These are phyloP conservation scores for Bubo blakistoni DNA, from an alignment of 2,113 vertebrate species.

Conservation along the genomic window DNA sequence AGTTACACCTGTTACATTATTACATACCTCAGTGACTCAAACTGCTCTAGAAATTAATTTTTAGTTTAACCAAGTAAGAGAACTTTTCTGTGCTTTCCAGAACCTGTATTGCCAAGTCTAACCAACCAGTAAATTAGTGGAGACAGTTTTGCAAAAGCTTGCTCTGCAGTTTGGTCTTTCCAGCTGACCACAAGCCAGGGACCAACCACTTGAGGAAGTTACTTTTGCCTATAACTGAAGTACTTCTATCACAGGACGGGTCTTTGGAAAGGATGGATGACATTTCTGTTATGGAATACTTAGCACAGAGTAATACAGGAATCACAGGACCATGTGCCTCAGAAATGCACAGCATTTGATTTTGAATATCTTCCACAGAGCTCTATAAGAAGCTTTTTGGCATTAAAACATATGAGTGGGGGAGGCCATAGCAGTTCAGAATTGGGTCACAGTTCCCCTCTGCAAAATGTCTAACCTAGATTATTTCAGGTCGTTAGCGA, in stretches of 20 bases:
- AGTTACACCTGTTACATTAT: not conserved
- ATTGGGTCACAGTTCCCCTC: not conserved
- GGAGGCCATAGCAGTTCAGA: not conserved
- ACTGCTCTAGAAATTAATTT: not conserved
- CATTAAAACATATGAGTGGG: not conserved
- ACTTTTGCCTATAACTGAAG: not conserved
- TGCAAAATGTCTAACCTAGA: not conserved
- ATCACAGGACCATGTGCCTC: not conserved
- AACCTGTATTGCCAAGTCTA: not conserved
- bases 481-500: not conserved
- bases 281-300: not conserved
- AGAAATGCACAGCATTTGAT: not conserved
- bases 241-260: not conserved
- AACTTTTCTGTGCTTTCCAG: not conserved
- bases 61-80: not conserved
- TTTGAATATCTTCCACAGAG: not conserved
- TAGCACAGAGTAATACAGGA: not conserved
- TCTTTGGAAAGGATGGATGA: not conserved
- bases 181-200: not conserved
- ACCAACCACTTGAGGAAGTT: not conserved
- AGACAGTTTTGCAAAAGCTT: not conserved
- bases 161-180: not conserved
- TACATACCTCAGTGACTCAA: not conserved
- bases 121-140: not conserved
- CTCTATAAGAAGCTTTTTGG: not conserved